phyloP scores from a whole-genome alignment of 1,140 invertebrate genomes.

The Leptopilina boulardi region DNA sequence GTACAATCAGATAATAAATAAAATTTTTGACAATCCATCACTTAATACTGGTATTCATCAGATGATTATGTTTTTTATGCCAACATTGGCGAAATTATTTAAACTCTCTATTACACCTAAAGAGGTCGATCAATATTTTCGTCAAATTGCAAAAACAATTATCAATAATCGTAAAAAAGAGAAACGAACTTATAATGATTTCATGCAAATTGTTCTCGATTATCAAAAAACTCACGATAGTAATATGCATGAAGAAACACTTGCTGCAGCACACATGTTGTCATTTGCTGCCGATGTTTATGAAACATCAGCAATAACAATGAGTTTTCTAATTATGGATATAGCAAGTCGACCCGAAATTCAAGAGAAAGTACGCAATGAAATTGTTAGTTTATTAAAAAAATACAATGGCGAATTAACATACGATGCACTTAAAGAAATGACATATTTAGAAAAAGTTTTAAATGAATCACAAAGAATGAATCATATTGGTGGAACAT shows the following conservation, averaged over 20 bases:
- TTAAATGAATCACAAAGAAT: slow-evolving; percentile 73
- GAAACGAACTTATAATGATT: slow-evolving; percentile 26
- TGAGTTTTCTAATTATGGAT: slow-evolving; percentile 34
- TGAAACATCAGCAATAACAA: slow-evolving; percentile 47
- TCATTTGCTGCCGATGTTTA: slow-evolving; percentile 54
- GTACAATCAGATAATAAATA: slow-evolving; percentile 35
- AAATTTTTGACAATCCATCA: slow-evolving; percentile 6
- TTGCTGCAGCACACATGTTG: slow-evolving; percentile 46
- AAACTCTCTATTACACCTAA: neutral
- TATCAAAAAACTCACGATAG: slow-evolving; percentile 38
- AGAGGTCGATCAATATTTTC: slow-evolving; percentile 14
- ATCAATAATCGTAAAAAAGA: slow-evolving; percentile 22
- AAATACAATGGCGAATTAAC: slow-evolving; percentile 50
- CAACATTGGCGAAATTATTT: neutral
- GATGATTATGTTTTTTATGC: neutral
- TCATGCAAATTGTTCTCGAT: slow-evolving; percentile 49
- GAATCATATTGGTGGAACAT: slow-evolving; percentile 58
- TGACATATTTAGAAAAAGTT: slow-evolving; percentile 78
- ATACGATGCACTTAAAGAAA: slow-evolving; percentile 65
- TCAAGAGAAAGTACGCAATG: slow-evolving; percentile 50
- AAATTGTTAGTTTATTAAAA: slow-evolving; percentile 36
- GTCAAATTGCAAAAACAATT: slow-evolving; percentile 25
- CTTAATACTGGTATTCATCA: neutral
- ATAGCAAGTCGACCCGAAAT: slow-evolving; percentile 39
- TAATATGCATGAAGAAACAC: slow-evolving; percentile 35